Base-by-base conservation (phyloP, 92 coral and sea anemone species). In the Virgularia gustaviana region DNA sequence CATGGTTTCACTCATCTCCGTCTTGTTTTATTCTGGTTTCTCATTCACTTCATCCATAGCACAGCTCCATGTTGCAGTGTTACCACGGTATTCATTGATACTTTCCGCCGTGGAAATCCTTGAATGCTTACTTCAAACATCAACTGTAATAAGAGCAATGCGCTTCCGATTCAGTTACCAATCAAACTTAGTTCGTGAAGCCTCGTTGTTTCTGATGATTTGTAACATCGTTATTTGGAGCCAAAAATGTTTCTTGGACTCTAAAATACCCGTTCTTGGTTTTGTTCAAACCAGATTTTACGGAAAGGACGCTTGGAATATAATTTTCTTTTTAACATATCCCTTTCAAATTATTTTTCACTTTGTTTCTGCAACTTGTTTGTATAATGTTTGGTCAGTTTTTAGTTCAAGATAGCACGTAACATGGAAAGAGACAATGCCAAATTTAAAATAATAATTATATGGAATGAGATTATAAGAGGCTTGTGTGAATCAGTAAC, bases 321-420 rank as follows among this genome's bases (percentile, higher is more conserved):
- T 89, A 1, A 87, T 92, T 45, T 89, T 96, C 7, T 83, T 86
- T 20, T 83, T 92, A 58, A 96, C 98, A 6, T 92, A 92, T 54
- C 98, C 98, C 15, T 83, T 92, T 29, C 88, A 96, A 59, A 86
- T 89, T 41, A 89, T 92, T 80, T 92, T 92, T 74, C 96, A 96
- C 28, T 92, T 92, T 72, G 96, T 89, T 52, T 92, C 96, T 7
- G 92, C 98, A 0, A 91, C 91, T 30, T 92, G 98, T 75, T 72
- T 92, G 28, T 92, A 89, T 67, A 96, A 92, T 67, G 87, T 92
- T 66, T 92, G 98, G 98, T 89, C 96, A 13, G 80, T 79, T 38
- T 92, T 92, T 72, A 89, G 89, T 68, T 24, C 34, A 19, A 45
- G 10, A 2, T 16, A 61, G 19, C 20, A 9, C 37, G 1, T 1